Base-by-base conservation (phyloP, 2,888 invertebrate genomes). In the Elgonia sp. region DNA sequence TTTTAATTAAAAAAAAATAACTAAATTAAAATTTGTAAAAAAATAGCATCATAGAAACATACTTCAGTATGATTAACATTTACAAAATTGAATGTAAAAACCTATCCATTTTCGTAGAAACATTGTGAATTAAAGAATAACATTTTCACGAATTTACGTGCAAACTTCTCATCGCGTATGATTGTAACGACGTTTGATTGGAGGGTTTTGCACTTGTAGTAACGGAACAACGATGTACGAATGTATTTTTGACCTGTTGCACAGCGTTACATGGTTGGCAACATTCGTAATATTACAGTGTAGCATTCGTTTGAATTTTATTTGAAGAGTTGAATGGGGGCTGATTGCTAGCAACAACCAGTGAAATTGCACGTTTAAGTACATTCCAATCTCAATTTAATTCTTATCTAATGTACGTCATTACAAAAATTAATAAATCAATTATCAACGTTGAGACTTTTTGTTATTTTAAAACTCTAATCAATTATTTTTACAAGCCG, bases 201-300 rank as follows among this genome's bases (percentile, higher is more conserved):
- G 83, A 77, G 86, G 79, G 72, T 79, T 83, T 83, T 83, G 77
- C 83, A 86, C 73, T 82, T 29, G 77, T 57, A 67, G 20, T 86
- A 83, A 86, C 86, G 86, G 82, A 86, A 86, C 82, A 37, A 82
- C 29, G 67, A 79, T 83, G 80, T 73, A 83, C 82, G 86, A 86
- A 86, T 81, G 86, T 50, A 69, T 86, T 84, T 83, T 86, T 77
- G 77, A 86, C 82, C 82, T 69, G 72, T 82, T 77, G 82, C 62
- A 50, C 82, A 62, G 86, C 69, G 77, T 73, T 86, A 76, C 82
- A 83, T 67, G 77, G 82, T 72, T 76, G 70, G 76, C 76, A 86
- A 86, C 86, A 86, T 86, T 86, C 81, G 86, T 86, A 86, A 86
- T 86, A 82, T 86, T 86, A 86, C 86, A 86, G 82, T 62, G 72